Evolutionary conservation across 23 tunicate species (phyloP).

Genomic region (Halocynthia roretzi): DNA sequence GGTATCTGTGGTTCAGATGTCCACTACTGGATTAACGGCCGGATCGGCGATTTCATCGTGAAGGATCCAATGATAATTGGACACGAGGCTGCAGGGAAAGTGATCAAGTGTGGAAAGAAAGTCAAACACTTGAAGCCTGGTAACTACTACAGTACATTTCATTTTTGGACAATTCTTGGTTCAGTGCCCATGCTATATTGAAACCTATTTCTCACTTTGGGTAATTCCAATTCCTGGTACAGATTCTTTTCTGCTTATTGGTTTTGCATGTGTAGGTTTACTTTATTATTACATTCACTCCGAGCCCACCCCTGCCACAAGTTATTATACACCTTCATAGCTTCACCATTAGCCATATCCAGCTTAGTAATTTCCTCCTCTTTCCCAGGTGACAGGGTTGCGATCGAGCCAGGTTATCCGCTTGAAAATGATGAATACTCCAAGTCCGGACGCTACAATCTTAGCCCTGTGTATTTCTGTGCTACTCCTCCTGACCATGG

Average conservation of each 20-base stretch:
- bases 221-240: no score
- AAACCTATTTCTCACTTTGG: no score
- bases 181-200: no score
- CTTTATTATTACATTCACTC: no score
- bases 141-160: not conserved
- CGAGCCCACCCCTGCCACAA: no score
- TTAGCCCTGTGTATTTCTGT: slow-evolving; percentile 91
- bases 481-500: slow-evolving; percentile 99
- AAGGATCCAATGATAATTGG: slow-evolving; percentile 92
- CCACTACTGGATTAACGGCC: slow-evolving; percentile 91
- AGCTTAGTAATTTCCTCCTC: no score
- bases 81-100: slow-evolving; percentile 96
- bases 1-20: slow-evolving; percentile 99
- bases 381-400: slow-evolving; percentile 84
- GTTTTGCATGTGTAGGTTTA: no score
- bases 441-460: slow-evolving; percentile 80
- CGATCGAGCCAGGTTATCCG: slow-evolving; percentile 98
- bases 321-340: no score
- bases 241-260: no score
- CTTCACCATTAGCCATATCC: no score
- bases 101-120: slow-evolving; percentile 80
- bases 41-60: slow-evolving; percentile 96
- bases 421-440: slow-evolving; percentile 71
- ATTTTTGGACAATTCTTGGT: no score
- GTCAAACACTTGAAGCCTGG: slow-evolving; percentile 89